Evolutionary conservation across 30 jellyfish, hydroid and myxozoan genomes (phyloP).

Genomic region (Aurelia sp.): DNA sequence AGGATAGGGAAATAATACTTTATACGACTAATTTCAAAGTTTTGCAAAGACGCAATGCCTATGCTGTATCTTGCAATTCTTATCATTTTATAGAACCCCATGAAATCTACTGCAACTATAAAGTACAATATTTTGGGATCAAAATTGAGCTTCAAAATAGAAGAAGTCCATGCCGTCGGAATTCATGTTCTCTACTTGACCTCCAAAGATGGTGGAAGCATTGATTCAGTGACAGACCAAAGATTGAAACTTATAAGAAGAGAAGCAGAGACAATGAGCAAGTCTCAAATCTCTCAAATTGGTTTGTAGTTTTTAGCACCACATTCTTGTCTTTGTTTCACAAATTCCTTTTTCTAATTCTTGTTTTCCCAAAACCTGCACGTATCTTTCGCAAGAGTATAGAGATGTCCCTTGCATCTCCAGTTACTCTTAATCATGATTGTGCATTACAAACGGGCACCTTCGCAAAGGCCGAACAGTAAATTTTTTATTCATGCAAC

Average conservation of each 20-base stretch:
- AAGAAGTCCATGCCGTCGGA: conserved; percentile 71
- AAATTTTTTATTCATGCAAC: too few species aligned
- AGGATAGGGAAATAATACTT: too few species aligned
- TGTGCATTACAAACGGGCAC: too few species aligned
- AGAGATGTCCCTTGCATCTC: too few species aligned
- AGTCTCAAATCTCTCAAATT: conserved; percentile 10
- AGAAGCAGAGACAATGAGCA: conserved; percentile 15
- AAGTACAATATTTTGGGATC: conserved; percentile 67
- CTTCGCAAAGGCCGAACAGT: too few species aligned
- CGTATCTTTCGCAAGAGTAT: too few species aligned
- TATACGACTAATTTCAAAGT: too few species aligned
- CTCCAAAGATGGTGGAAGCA: conserved; percentile 58
- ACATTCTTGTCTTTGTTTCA: too few species aligned
- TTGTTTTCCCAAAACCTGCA: too few species aligned
- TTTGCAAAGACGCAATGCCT: too few species aligned
- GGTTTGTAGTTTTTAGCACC: conserved; percentile 6
- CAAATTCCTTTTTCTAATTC: too few species aligned
- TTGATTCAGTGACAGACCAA: conserved; percentile 68
- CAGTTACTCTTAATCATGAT: too few species aligned
- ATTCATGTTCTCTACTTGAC: conserved; percentile 44
- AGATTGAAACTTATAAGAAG: conserved; percentile 37
- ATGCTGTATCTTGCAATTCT: background rate
- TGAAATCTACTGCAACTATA: conserved; percentile 67
- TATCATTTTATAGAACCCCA: conserved; percentile 40
- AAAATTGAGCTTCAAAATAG: conserved; percentile 53